Percentiles rank a stretch among this genome's conserved stretches.
Conservation (phyloP, 1,140 invertebrate species). For the Drosophila rhopaloa region DNA sequence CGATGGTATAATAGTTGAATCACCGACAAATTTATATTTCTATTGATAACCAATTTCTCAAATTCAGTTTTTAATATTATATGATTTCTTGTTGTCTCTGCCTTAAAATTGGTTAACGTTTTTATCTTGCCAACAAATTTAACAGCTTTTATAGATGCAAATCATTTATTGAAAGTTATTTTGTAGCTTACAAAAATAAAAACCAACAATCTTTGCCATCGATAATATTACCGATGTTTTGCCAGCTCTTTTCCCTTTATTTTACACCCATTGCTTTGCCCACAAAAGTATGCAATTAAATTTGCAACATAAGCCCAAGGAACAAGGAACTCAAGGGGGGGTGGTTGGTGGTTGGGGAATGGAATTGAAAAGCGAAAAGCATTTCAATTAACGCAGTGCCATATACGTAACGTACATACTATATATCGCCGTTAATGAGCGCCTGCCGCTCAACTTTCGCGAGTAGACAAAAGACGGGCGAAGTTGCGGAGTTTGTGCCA, state of each 20-base stretch:
- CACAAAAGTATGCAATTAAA: slow-evolving; percentile 39
- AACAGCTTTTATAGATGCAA: no score
- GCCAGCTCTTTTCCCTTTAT: background rate
- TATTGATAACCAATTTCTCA: no score
- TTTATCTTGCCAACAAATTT: no score
- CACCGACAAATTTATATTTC: no score
- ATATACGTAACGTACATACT: background rate
- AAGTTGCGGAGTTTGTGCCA: slow-evolving; percentile 57
- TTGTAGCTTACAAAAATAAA: no score
- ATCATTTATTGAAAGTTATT: no score
- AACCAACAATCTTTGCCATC: background rate
- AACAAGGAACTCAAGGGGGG: slow-evolving; percentile 1
- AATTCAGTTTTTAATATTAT: no score
- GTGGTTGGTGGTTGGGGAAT: background rate
- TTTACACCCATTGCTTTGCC: background rate
- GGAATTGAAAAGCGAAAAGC: slow-evolving; percentile 59
- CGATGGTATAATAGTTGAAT: no score
- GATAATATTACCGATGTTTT: background rate
- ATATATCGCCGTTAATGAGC: slow-evolving; percentile 54
- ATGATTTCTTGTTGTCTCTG: no score
- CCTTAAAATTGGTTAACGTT: no score
- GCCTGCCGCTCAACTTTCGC: slow-evolving; percentile 43
- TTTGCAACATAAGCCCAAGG: slow-evolving; percentile 41
- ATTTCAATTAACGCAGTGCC: slow-evolving; percentile 57
- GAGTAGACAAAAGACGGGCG: slow-evolving; percentile 35